Base-by-base conservation (phyloP, 2,888 invertebrate genomes). In the Trachelus troglodyta region DNA sequence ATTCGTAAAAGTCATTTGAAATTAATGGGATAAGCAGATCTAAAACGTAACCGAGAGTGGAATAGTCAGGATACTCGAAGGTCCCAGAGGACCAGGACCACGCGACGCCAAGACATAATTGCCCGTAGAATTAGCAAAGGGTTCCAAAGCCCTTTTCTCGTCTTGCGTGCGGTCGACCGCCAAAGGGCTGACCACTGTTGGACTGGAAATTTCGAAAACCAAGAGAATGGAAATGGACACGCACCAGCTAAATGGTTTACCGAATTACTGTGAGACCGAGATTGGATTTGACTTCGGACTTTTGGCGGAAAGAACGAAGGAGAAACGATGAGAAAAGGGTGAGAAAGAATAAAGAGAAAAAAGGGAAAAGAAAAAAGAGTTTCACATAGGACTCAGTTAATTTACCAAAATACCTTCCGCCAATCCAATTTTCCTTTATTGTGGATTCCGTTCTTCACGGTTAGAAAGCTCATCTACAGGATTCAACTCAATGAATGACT, bases 61-160 rank as follows among this genome's bases (percentile, higher is more conserved):
- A 34, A 71, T 71, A 56, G 15, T 40, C 40, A 15, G 56, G 56
- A 56, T 9, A 56, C 6, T 56, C 56, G 23, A 56, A 15, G 23
- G 56, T 79, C 79, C 81, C 73, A 80, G 76, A 78, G 79, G 82
- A 80, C 77, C 76, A 80, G 79, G 80, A 76, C 82, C 30, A 74
- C 69, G 84, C 80, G 83, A 85, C 81, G 83, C 80, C 76, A 82
- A 83, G 81, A 87, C 85, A 86, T 88, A 88, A 88, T 88, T 89
- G 88, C 85, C 85, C 84, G 85, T 87, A 83, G 87, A 89, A 88
- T 89, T 88, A 88, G 86, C 86, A 85, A 87, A 86, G 85, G 87
- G 88, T 83, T 81, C 83, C 33, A 23, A 71, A 34, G 71, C 71
- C 31, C 71, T 82, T 79, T 83, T 82, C 80, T 79, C 81, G 82